Base-by-base conservation (phyloP, 2,113 vertebrate species). In the Dicaeum eximium region DNA sequence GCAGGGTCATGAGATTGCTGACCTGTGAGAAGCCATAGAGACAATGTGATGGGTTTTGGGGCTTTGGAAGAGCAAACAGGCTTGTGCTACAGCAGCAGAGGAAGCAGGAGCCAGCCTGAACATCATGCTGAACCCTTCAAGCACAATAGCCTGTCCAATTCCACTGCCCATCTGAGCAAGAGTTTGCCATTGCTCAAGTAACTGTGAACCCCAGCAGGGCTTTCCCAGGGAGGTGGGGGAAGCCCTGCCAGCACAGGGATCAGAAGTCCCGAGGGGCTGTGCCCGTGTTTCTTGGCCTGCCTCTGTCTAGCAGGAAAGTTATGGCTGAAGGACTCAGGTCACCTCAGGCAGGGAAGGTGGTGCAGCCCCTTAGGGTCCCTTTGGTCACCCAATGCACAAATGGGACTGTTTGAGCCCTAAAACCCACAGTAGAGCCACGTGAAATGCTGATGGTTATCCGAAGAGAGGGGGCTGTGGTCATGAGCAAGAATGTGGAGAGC, bases 321-420 rank as follows among this genome's bases (percentile, higher is more conserved):
- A 35, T 5, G 12, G 60, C 48, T 71, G 60, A 88, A 91, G 57
- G 31, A 42, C 28, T 37, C 33, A 6, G 19, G n/a, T 28, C 25
- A 45, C 28, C 37, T 51, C 35, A 3, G 31, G 44, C 23, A 72
- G 57, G 62, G 78, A 71, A 94, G 42, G 22, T 77, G 48, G 24
- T 16, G 42, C 5, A 6, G 48, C 3, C 21, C 50, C 28, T 37
- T 15, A 37, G 53, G 70, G 19, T 62, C 22, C 25, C 30, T 67
- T 51, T 0, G 0, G 42, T 20, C 48, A n/a, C 48, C 21, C 5
- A 1, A 10, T 11, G 33, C 16, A 64, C 47, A 71, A 69, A 45
- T 24, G 51, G 9, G 45, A 51, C 25, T 79, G 5, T 21, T 40
- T 66, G 79, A 78, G 37, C 38, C 61, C 58, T 28, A 57, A 89